These are phyloP conservation scores for Hystrix cristata DNA, from an alignment of 2,113 vertebrate genomes.

Conservation along the genomic window DNA sequence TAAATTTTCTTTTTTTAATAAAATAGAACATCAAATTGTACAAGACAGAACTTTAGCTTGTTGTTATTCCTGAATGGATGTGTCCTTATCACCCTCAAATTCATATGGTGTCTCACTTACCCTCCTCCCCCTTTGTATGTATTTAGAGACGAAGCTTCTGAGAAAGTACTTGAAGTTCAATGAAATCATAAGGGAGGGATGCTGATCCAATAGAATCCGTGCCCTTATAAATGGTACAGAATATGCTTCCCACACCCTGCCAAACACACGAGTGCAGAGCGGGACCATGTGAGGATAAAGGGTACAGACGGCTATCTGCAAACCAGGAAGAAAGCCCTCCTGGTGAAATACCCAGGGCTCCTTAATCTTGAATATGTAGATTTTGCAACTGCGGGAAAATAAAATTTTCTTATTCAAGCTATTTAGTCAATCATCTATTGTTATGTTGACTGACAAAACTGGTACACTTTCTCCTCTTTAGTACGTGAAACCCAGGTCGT, in stretches of 20 bases:
- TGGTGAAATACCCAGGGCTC: neutral
- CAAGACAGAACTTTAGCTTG: neutral
- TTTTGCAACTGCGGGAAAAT: neutral
- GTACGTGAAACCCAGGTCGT: neutral
- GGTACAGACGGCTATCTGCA: neutral
- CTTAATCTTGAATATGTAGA: neutral
- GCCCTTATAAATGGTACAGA: neutral
- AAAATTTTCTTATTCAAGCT: neutral
- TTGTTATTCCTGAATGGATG: neutral
- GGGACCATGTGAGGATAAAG: neutral
- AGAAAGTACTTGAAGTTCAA: neutral
- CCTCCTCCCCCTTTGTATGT: neutral
- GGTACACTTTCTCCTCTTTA: neutral
- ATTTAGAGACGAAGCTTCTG: neutral
- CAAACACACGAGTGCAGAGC: no score
- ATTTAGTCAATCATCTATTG: neutral
- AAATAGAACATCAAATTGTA: neutral
- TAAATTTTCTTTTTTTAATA: neutral
- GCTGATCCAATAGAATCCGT: neutral
- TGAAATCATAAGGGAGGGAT: neutral
- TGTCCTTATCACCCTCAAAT: neutral
- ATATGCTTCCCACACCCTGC: no score
- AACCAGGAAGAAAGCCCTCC: neutral
- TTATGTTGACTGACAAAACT: neutral
- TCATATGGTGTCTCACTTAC: neutral